A percentile compares a stretch with the other conserved stretches of the same genome.
phyloP scores from a whole-genome alignment of 1,140 invertebrate genomes.

The Microplitis mediator region DNA sequence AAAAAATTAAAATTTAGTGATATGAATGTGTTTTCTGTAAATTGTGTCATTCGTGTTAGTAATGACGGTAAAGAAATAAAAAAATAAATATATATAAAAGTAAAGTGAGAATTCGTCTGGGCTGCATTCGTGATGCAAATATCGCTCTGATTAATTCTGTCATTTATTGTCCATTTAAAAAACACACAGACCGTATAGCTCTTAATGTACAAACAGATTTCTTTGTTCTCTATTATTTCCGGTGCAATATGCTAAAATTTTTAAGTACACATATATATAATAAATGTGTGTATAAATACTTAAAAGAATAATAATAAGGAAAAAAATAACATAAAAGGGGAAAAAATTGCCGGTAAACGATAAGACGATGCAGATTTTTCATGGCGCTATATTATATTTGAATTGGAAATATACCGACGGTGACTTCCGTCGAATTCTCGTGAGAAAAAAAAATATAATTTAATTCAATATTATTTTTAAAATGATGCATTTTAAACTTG shows the following conservation, averaged over 20 bases:
- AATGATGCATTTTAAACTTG: neutral
- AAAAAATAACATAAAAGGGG: neutral
- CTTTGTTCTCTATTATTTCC: neutral
- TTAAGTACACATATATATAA: neutral
- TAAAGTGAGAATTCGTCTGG: neutral
- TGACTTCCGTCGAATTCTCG: constrained; percentile 1
- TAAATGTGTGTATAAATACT: neutral
- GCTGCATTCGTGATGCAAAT: neutral
- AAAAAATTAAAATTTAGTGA: neutral
- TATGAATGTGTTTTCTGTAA: neutral
- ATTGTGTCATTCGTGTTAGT: neutral
- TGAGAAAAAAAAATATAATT: neutral
- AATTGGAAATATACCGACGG: constrained; percentile 6
- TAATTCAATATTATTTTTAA: neutral
- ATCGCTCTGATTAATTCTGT: neutral
- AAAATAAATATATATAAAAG: neutral
- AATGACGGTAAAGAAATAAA: neutral
- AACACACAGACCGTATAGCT: neutral
- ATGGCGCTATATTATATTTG: constrained; percentile 1
- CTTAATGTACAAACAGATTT: neutral
- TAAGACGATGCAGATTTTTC: neutral
- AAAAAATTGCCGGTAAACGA: neutral
- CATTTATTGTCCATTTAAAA: constrained; percentile 15
- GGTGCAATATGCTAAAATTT: neutral
- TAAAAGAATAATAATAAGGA: neutral